Evolutionary conservation across 2,888 invertebrate genomes (phyloP).

Genomic region (Empis stercorea): DNA sequence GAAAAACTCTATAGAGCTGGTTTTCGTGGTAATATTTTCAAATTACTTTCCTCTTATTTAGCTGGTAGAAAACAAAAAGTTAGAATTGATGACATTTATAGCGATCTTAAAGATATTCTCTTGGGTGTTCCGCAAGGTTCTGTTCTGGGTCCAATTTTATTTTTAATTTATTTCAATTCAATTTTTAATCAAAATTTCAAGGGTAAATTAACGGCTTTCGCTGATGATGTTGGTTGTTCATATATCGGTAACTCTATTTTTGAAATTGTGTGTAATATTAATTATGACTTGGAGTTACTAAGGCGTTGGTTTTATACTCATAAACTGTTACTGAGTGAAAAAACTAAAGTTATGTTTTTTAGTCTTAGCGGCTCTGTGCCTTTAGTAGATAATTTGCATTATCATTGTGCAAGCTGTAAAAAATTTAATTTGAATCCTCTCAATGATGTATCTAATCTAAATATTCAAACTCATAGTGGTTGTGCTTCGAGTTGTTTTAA

Average conservation of each 20-base stretch:
- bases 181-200: neutral
- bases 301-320: slow-evolving; percentile 1
- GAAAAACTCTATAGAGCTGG: neutral
- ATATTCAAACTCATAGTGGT: too few species aligned
- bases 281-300: neutral
- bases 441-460: too few species aligned
- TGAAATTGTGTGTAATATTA: slow-evolving; percentile 1
- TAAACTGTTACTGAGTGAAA: neutral
- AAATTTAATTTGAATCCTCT: neutral
- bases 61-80: neutral
- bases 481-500: neutral
- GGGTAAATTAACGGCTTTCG: neutral
- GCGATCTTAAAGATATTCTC: neutral
- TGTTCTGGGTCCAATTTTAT: neutral
- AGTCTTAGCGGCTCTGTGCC: neutral
- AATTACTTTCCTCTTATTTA: neutral
- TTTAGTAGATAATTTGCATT: neutral
- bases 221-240: slow-evolving; percentile 1
- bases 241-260: too few species aligned
- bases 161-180: neutral
- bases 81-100: neutral
- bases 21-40: neutral
- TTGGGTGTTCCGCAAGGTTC: neutral
- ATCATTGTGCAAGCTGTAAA: neutral
- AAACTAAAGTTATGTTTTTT: slow-evolving; percentile 3